Evolutionary conservation across 2,888 invertebrate species (phyloP).

Genomic region (Nycteola revayana): DNA sequence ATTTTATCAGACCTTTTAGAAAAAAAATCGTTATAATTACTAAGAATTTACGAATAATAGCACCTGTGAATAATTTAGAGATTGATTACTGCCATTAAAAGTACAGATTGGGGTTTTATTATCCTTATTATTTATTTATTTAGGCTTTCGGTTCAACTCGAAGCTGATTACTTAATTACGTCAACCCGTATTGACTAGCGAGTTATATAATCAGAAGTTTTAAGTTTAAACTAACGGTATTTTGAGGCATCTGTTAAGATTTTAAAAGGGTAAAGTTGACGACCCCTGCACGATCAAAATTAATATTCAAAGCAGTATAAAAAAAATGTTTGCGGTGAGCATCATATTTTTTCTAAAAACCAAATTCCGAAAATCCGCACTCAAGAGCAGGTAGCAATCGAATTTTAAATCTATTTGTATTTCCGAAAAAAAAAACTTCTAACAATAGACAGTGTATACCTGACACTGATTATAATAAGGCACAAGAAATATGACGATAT

Average conservation of each 20-base stretch:
- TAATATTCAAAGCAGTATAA: constrained; percentile 56
- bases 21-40: constrained; percentile 44
- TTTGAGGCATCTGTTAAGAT: not conserved
- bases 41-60: constrained; percentile 45
- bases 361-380: constrained; percentile 74
- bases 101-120: constrained; percentile 43
- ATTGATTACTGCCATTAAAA: constrained; percentile 48
- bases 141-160: constrained; percentile 37
- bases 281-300: constrained; percentile 41
- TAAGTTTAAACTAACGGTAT: too few relatives aligned
- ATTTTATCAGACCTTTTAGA: constrained; percentile 36
- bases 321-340: constrained; percentile 80
- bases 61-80: constrained; percentile 45
- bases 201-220: too few relatives aligned
- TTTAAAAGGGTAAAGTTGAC: constrained; percentile 33
- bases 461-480: constrained; percentile 77
- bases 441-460: constrained; percentile 73
- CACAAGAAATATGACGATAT: constrained; percentile 75
- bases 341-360: constrained; percentile 69
- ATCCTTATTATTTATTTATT: constrained; percentile 49
- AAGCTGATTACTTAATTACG: constrained; percentile 34
- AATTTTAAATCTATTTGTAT: constrained; percentile 76
- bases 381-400: constrained; percentile 75
- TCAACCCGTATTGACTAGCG: not conserved
- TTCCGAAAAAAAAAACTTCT: constrained; percentile 64